Percentiles rank a stretch among this genome's conserved stretches.
phyloP scores from a whole-genome alignment of 2,888 invertebrate species.

The Ochropleura leucogaster region DNA sequence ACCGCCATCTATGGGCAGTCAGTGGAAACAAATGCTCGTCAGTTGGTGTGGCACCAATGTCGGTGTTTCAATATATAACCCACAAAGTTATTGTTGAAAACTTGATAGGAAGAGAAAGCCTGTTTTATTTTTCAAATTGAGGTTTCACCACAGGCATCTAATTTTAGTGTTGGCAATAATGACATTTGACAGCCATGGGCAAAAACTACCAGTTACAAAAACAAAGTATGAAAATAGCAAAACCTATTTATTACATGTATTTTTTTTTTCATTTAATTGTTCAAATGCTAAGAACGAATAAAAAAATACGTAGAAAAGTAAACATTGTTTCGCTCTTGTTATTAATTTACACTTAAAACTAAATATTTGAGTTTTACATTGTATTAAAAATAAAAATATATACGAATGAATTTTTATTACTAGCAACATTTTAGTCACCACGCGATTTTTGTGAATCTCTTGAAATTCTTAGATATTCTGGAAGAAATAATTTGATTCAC shows the following conservation, averaged over 20 bases:
- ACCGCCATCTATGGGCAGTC: slow-evolving; percentile 29
- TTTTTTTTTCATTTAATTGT: not conserved
- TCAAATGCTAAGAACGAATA: not conserved
- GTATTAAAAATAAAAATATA: too few species aligned
- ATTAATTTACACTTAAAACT: not conserved
- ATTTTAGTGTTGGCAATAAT: slow-evolving; percentile 16
- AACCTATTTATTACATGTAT: not conserved
- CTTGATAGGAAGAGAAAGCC: not conserved
- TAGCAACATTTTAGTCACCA: slow-evolving; percentile 83
- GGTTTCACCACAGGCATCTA: not conserved
- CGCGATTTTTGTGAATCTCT: slow-evolving; percentile 81
- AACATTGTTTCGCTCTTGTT: not conserved
- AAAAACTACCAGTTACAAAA: not conserved
- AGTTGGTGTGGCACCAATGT: not conserved
- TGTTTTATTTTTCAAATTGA: too few species aligned
- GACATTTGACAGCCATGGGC: not conserved
- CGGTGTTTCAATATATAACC: not conserved
- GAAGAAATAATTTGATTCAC: slow-evolving; percentile 70
- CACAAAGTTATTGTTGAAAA: not conserved
- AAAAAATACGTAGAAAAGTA: not conserved
- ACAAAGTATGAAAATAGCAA: not conserved
- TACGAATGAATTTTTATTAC: slow-evolving; percentile 35
- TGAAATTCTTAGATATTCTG: slow-evolving; percentile 72
- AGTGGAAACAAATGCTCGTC: not conserved
- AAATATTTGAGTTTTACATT: rapidly evolving